Percentiles rank a stretch among this genome's conserved stretches.
Evolutionary conservation across 2,888 invertebrate species (phyloP).

Genomic region (Achlya flavicornis): DNA sequence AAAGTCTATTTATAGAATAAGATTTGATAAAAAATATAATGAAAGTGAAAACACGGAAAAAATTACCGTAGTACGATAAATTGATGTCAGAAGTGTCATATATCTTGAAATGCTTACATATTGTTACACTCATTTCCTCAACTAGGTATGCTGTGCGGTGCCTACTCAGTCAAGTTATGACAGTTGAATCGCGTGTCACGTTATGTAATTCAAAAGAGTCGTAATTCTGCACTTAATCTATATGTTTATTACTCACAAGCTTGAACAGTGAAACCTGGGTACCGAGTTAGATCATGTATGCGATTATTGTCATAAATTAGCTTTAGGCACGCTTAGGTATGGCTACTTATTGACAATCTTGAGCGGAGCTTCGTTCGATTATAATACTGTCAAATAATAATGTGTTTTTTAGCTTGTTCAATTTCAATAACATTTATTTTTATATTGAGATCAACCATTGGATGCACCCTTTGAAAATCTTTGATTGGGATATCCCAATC

Average conservation of each 20-base stretch:
- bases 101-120: background rate
- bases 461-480: too few relatives aligned
- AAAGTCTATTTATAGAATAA: too few relatives aligned
- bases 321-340: too few relatives aligned
- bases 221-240: too few relatives aligned
- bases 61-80: background rate
- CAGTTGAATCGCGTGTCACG: constrained; percentile 22
- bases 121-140: background rate
- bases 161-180: constrained; percentile 22
- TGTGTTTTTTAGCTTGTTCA: too few relatives aligned
- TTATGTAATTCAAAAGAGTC: constrained; percentile 15
- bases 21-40: too few relatives aligned
- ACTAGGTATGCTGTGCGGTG: background rate
- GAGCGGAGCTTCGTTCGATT: too few relatives aligned
- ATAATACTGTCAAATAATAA: too few relatives aligned
- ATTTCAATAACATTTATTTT: too few relatives aligned
- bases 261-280: background rate
- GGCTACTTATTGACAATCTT: too few relatives aligned
- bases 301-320: background rate
- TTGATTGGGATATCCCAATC: too few relatives aligned
- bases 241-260: background rate
- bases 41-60: background rate
- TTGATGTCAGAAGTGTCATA: background rate
- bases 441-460: too few relatives aligned
- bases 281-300: background rate